phyloP scores from a whole-genome alignment of 2,797 vertebrate genomes.

The Oreortyx pictus region DNA sequence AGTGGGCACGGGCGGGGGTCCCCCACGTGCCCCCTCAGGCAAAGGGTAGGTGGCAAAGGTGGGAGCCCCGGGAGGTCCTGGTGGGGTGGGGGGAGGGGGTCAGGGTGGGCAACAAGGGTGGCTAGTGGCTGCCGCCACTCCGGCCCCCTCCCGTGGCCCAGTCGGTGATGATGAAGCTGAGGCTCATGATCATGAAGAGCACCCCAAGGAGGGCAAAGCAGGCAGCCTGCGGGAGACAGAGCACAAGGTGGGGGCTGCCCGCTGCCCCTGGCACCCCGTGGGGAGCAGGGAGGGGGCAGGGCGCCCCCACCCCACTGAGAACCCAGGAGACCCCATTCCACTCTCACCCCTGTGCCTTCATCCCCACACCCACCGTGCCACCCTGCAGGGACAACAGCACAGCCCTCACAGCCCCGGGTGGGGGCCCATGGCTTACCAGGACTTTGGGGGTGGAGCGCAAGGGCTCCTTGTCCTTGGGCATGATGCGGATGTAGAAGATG shows the following conservation, averaged over 20 bases:
- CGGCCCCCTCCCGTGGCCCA: conserved; percentile 86
- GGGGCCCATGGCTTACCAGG: conserved; percentile 81
- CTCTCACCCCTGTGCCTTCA: neutral
- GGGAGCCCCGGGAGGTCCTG: neutral
- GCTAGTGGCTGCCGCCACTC: conserved; percentile 89
- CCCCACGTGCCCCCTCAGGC: neutral
- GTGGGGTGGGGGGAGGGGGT: neutral
- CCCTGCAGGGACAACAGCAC: neutral
- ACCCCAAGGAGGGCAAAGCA: conserved; percentile 92
- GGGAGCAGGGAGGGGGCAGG: neutral
- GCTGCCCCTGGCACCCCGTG: neutral
- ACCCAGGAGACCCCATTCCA: neutral
- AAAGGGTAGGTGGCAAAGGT: neutral
- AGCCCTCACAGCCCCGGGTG: neutral
- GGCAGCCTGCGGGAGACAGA: conserved; percentile 81
- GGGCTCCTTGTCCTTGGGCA: conserved; percentile 94
- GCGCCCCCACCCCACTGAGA: neutral
- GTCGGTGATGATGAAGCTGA: conserved; percentile 96
- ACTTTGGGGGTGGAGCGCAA: conserved; percentile 90
- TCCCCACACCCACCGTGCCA: neutral
- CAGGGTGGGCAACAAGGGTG: neutral
- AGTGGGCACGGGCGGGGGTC: neutral
- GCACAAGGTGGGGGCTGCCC: neutral
- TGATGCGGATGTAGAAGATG: conserved; percentile 96
- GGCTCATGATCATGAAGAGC: conserved; percentile 96